Percentiles rank a stretch among this genome's conserved stretches.
Evolutionary conservation across 2,888 invertebrate genomes (phyloP).

Genomic region (Itoplectis maculator): DNA sequence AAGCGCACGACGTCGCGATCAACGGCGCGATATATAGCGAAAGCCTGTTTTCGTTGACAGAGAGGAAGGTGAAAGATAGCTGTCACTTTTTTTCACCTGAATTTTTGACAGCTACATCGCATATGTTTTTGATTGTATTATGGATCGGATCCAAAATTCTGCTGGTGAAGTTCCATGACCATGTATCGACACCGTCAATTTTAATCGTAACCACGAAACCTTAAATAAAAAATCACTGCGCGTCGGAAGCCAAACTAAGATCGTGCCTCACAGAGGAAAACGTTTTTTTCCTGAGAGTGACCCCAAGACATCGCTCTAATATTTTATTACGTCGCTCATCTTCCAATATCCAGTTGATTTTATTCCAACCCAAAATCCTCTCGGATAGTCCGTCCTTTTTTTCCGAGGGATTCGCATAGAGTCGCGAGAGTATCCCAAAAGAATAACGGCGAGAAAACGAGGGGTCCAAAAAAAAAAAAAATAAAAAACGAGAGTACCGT

Average conservation of each 20-base stretch:
- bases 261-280: no score
- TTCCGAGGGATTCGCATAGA: not conserved
- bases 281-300: no score
- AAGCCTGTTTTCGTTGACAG: not conserved
- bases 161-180: no score
- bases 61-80: conserved; percentile 19
- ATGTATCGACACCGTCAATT: no score
- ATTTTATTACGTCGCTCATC: no score
- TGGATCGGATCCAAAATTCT: no score
- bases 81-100: conserved; percentile 12
- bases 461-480: conserved; percentile 12
- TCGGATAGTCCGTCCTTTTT: not conserved
- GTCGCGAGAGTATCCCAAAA: not conserved
- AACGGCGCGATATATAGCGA: conserved; percentile 25
- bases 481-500: conserved; percentile 38
- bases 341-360: not conserved
- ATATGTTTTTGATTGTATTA: no score
- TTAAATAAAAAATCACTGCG: no score
- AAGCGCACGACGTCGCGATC: conserved; percentile 43
- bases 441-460: not conserved
- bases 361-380: not conserved
- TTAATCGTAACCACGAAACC: no score
- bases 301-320: no score
- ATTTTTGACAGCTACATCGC: no score
- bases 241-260: no score